These are phyloP conservation scores for Parazoanthus swiftii DNA, from an alignment of 92 coral and sea anemone genomes.

Conservation along the genomic window DNA sequence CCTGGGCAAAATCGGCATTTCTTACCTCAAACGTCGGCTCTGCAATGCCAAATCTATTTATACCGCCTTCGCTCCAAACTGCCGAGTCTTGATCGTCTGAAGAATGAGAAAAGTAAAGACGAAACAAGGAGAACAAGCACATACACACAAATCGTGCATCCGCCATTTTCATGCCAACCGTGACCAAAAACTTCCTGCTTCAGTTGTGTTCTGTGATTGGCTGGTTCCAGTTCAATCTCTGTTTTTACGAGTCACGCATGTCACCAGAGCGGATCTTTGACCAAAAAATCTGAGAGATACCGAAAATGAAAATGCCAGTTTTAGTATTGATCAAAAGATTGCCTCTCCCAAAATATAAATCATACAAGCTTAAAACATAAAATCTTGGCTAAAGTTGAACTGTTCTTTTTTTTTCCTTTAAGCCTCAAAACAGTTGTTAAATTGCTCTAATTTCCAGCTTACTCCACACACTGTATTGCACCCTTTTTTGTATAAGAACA, in stretches of 20 bases:
- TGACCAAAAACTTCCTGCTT: conserved; percentile 20
- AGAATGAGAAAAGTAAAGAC: conserved; percentile 44
- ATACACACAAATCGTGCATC: background rate
- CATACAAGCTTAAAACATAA: too few relatives aligned
- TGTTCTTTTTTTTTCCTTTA: too few relatives aligned
- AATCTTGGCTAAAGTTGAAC: too few relatives aligned
- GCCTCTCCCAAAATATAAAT: too few relatives aligned
- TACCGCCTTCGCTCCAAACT: conserved; percentile 54
- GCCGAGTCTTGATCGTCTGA: conserved; percentile 47
- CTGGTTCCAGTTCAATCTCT: conserved; percentile 13
- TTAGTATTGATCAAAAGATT: too few relatives aligned
- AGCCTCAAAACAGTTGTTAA: too few relatives aligned
- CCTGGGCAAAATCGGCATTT: background rate
- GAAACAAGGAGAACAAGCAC: conserved; percentile 30
- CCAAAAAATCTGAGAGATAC: too few relatives aligned
- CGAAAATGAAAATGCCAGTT: too few relatives aligned
- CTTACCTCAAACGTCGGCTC: conserved; percentile 60
- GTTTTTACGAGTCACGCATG: background rate
- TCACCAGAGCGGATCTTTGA: too few relatives aligned
- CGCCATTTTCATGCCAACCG: background rate
- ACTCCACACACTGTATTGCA: too few relatives aligned
- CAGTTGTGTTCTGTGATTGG: background rate
- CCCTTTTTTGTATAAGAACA: too few relatives aligned
- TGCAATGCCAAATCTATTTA: conserved; percentile 65
- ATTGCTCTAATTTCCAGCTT: too few relatives aligned